A percentile compares a stretch with the other conserved stretches of the same genome.
phyloP scores from a whole-genome alignment of 2,888 invertebrate species.

The Germaria angustata region DNA sequence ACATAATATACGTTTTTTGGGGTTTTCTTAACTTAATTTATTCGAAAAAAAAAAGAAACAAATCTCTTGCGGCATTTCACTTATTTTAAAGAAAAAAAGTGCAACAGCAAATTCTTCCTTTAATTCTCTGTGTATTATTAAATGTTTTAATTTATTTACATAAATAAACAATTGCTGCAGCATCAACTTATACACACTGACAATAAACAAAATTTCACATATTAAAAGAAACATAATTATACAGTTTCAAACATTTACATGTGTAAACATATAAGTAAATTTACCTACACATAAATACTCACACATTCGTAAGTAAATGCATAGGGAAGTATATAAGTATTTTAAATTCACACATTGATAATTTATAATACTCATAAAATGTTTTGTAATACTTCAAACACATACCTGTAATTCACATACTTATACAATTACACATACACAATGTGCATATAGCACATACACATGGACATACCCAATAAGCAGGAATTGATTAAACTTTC shows the following conservation, averaged over 20 bases:
- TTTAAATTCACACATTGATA: conserved; percentile 34
- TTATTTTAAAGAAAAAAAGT: too few relatives aligned
- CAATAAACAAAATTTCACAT: conserved; percentile 8
- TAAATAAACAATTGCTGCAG: conserved; percentile 39
- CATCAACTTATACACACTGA: conserved; percentile 26
- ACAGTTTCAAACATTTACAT: not conserved
- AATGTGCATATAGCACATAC: not conserved
- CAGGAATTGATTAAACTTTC: too few relatives aligned
- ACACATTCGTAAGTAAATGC: not conserved
- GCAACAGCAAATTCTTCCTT: not conserved
- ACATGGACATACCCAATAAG: not conserved
- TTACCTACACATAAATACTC: not conserved
- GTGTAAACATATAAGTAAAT: not conserved
- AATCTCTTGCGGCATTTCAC: not conserved
- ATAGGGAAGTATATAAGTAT: not conserved
- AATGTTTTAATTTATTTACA: conserved; percentile 46
- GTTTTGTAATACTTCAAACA: conserved; percentile 28
- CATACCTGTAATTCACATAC: conserved; percentile 22
- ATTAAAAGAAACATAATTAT: not conserved
- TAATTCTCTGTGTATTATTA: conserved; percentile 26
- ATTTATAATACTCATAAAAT: conserved; percentile 51
- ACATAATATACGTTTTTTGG: too few relatives aligned
- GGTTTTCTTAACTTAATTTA: too few relatives aligned
- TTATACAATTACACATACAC: not conserved
- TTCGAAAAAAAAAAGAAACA: too few relatives aligned